These are phyloP conservation scores for Polydrusus tereticollis DNA, from an alignment of 2,888 invertebrate species.

Conservation along the genomic window DNA sequence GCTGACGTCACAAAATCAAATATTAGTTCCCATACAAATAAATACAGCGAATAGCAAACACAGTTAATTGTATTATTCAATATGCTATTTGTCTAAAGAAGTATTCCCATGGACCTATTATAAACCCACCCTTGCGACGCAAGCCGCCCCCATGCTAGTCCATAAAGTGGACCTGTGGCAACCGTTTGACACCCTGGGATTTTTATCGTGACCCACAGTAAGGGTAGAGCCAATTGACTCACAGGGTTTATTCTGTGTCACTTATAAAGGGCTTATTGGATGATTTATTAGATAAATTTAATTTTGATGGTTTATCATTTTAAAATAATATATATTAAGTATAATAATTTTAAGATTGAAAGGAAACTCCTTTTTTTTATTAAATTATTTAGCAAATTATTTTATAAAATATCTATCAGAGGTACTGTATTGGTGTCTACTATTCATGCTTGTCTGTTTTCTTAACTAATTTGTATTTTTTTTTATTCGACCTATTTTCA, in stretches of 20 bases:
- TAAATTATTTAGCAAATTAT: no score
- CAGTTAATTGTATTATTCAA: constrained; percentile 36
- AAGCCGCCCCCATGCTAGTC: constrained; percentile 32
- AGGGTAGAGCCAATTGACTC: constrained; percentile 15
- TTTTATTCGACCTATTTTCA: not conserved
- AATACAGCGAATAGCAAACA: constrained; percentile 35
- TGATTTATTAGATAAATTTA: constrained; percentile 10
- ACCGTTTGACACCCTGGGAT: constrained; percentile 41
- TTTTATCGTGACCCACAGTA: constrained; percentile 20
- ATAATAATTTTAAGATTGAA: no score
- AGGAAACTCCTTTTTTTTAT: no score
- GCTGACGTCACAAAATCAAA: no score
- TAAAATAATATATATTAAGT: no score
- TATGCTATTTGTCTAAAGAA: constrained; percentile 41
- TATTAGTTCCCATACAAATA: constrained; percentile 27
- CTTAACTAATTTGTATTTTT: no score
- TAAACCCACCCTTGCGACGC: constrained; percentile 25
- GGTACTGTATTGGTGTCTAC: no score
- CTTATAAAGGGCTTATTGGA: not conserved
- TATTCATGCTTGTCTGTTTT: no score
- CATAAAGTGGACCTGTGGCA: constrained; percentile 26
- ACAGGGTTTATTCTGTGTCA: not conserved
- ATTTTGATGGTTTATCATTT: no score
- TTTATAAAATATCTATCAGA: no score
- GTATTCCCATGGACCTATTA: constrained; percentile 38